Conservation (phyloP, 2,113 vertebrate species). For the Bambusicola thoracicus region DNA sequence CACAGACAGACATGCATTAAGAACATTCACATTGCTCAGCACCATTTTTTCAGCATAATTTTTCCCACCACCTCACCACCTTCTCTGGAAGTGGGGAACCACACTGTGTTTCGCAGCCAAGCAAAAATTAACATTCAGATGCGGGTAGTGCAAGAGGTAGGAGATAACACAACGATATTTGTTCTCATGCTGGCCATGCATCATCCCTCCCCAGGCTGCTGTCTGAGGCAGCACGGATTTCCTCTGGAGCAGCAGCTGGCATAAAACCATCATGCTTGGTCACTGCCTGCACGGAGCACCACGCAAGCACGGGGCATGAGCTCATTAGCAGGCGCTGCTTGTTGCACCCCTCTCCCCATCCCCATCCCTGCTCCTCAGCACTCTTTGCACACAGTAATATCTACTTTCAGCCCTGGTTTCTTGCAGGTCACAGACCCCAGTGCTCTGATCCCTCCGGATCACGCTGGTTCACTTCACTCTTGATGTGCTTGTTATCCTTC, state of each 20-base stretch:
- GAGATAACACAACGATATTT: neutral
- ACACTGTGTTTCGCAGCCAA: conserved; percentile 22
- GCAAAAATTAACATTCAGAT: conserved; percentile 14
- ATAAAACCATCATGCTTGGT: neutral
- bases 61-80: neutral
- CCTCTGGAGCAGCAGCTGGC: neutral
- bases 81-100: neutral
- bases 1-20: neutral
- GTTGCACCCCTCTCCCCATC: neutral
- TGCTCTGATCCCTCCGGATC: neutral
- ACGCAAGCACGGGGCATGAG: rapidly evolving
- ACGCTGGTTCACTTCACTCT: neutral
- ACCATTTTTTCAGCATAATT: neutral
- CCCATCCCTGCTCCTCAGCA: rapidly evolving
- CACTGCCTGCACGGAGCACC: neutral
- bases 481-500: neutral
- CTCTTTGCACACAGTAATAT: neutral
- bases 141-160: neutral
- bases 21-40: neutral
- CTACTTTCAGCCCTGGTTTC: neutral
- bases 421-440: neutral
- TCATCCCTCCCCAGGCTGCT: neutral
- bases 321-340: neutral
- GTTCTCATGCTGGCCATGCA: neutral
- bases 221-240: neutral